phyloP scores from a whole-genome alignment of 2,113 vertebrate species.

The Lagopus muta region DNA sequence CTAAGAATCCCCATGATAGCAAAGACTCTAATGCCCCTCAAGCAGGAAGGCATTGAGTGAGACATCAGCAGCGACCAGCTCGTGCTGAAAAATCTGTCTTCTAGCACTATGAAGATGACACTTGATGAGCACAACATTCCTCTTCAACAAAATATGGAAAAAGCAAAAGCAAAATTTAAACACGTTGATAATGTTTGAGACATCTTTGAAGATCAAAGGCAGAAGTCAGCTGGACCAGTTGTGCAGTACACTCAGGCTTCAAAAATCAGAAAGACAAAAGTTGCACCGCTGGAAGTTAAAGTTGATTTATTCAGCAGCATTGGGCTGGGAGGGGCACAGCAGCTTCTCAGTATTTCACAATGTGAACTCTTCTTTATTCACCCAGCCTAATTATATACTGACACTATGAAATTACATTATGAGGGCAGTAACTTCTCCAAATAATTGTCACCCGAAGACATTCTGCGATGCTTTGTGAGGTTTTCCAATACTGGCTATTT shows the following conservation, averaged over 20 bases:
- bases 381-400: constrained; percentile 60
- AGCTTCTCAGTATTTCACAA: constrained; percentile 60
- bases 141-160: background rate
- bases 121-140: background rate
- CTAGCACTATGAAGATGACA: background rate
- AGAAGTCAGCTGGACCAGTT: constrained; percentile 30
- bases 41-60: background rate
- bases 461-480: constrained; percentile 28
- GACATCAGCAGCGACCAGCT: background rate
- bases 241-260: constrained; percentile 7
- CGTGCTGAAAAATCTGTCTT: background rate
- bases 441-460: constrained; percentile 56
- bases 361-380: constrained; percentile 58
- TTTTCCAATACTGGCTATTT: background rate
- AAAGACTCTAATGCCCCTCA: background rate
- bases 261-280: constrained; percentile 53
- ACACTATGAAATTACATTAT: constrained; percentile 50
- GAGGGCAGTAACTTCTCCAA: constrained; percentile 54
- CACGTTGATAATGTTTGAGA: background rate
- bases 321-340: constrained; percentile 38
- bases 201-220: constrained; percentile 2
- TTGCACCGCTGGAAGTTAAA: constrained; percentile 66
- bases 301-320: constrained; percentile 63
- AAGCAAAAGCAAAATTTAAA: background rate
- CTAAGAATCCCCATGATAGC: background rate